Percentiles rank a stretch among this genome's conserved stretches.
Conservation (phyloP, 2,888 invertebrate species). For the Brachyptera risi region DNA sequence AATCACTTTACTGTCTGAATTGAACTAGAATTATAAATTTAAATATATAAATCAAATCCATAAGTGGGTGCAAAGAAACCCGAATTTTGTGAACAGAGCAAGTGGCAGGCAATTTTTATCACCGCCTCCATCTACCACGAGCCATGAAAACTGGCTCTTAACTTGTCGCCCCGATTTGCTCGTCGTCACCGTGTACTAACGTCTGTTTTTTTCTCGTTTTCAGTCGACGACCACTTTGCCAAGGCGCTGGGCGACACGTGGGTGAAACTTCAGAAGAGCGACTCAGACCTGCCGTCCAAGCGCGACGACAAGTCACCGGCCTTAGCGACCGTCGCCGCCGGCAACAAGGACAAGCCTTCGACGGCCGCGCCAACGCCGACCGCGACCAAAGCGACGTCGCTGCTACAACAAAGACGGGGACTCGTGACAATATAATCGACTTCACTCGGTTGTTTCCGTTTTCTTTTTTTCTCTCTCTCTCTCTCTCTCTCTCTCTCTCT, state of each 20-base stretch:
- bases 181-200: slow-evolving; percentile 38
- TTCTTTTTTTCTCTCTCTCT: not conserved
- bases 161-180: no score
- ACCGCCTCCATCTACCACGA: no score
- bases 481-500: not conserved
- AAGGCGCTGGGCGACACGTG: slow-evolving; percentile 64
- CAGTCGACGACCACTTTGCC: slow-evolving; percentile 89
- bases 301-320: not conserved
- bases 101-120: no score
- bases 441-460: not conserved
- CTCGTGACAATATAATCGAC: slow-evolving; percentile 25
- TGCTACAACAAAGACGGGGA: slow-evolving; percentile 17
- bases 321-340: not conserved
- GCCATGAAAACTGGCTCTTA: no score
- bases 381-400: slow-evolving; percentile 3
- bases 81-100: no score
- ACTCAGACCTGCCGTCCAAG: slow-evolving; percentile 1
- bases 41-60: no score
- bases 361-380: slow-evolving; percentile 13
- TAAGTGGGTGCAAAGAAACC: no score
- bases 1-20: no score
- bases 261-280: slow-evolving; percentile 41
- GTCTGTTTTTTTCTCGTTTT: slow-evolving; percentile 47
- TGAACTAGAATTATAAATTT: no score
- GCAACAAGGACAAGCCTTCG: not conserved